A percentile compares a stretch with the other conserved stretches of the same genome.
Evolutionary conservation across 2,113 vertebrate genomes (phyloP).

Genomic region (Erythrolamprus reginae): DNA sequence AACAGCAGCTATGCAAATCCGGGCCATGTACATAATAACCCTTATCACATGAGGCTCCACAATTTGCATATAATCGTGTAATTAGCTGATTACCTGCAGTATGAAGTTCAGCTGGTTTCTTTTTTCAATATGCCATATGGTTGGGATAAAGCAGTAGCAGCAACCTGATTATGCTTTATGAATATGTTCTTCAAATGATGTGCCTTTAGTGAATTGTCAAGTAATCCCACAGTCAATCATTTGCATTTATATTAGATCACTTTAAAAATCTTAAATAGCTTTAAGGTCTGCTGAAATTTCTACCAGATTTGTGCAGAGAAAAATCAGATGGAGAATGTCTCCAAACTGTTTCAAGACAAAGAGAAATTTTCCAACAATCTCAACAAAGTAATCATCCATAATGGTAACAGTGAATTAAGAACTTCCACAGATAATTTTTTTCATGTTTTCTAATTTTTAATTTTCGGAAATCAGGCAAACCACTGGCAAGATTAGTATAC

Average conservation of each 20-base stretch:
- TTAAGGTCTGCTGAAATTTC: background rate
- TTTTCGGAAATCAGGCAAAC: background rate
- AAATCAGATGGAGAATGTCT: background rate
- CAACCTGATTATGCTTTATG: background rate
- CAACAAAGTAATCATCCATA: background rate
- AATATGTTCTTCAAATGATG: background rate
- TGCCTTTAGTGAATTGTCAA: background rate
- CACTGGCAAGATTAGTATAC: background rate
- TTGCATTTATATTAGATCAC: background rate
- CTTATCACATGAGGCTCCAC: background rate
- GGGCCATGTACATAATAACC: no score
- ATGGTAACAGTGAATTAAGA: background rate
- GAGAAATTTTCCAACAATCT: background rate
- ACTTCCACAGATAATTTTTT: background rate
- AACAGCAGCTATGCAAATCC: no score
- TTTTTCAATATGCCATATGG: background rate
- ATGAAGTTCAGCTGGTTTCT: background rate
- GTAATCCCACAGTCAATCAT: background rate
- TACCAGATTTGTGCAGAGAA: background rate
- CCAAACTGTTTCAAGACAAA: background rate
- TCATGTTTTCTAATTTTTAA: background rate
- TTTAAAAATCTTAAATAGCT: background rate
- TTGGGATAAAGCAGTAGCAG: background rate
- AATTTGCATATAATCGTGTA: background rate
- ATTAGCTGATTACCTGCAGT: background rate